These are phyloP conservation scores for Tyrophagus putrescentiae DNA, from an alignment of 1,140 invertebrate genomes.

Conservation along the genomic window DNA sequence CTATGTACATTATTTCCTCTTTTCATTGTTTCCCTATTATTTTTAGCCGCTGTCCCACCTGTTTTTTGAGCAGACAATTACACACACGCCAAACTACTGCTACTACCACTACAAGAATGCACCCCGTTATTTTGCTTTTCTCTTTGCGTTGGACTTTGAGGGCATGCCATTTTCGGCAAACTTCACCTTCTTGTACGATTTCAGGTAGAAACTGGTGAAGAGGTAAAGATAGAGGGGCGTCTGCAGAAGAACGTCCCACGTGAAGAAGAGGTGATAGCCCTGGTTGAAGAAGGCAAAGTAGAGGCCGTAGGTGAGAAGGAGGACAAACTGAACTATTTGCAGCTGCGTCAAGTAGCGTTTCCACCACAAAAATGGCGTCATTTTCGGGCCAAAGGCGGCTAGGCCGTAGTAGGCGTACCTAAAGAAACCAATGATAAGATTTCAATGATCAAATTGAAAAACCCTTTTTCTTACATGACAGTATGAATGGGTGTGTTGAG, in stretches of 20 bases:
- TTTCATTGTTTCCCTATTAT: too few relatives aligned
- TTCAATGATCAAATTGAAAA: not conserved
- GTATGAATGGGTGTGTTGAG: slow-evolving; percentile 47
- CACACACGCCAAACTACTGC: too few relatives aligned
- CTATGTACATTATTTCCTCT: too few relatives aligned
- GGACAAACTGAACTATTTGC: slow-evolving; percentile 31
- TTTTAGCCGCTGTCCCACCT: too few relatives aligned
- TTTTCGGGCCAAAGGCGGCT: slow-evolving; percentile 39
- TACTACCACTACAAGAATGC: too few relatives aligned
- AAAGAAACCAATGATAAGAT: not conserved
- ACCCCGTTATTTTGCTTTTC: too few relatives aligned
- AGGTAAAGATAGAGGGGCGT: not conserved
- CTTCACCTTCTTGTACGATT: too few relatives aligned
- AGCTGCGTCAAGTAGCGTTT: slow-evolving; percentile 34
- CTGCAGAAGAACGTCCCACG: not conserved
- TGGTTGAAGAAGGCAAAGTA: not conserved
- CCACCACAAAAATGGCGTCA: slow-evolving; percentile 37
- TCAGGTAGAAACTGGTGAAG: not conserved
- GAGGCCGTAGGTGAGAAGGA: not conserved
- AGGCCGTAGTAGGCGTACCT: slow-evolving; percentile 47
- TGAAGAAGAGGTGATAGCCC: not conserved
- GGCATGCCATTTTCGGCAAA: too few relatives aligned
- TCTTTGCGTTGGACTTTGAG: too few relatives aligned
- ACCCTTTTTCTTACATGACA: too few relatives aligned
- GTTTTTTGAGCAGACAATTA: too few relatives aligned